phyloP scores from a whole-genome alignment of 2,113 vertebrate genomes.

The Fulica atra region DNA sequence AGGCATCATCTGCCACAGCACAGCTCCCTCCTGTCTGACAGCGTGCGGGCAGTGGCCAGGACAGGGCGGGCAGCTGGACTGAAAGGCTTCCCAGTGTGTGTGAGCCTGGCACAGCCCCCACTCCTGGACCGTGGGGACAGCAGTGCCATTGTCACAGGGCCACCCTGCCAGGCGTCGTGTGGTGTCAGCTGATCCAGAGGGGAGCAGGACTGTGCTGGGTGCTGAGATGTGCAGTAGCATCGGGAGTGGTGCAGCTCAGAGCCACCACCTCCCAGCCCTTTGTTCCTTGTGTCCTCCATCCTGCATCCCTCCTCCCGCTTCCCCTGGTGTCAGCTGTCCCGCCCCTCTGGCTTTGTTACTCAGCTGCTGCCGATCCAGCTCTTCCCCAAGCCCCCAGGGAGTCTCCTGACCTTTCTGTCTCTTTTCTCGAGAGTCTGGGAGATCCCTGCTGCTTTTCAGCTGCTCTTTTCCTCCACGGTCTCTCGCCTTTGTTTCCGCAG shows the following conservation, averaged over 20 bases:
- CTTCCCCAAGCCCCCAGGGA: neutral
- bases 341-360: neutral
- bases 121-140: neutral
- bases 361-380: neutral
- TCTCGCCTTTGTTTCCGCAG: neutral
- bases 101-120: neutral
- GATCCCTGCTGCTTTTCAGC: neutral
- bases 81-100: slow-evolving; percentile 25
- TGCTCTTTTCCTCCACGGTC: fast-evolving
- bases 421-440: neutral
- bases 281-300: slow-evolving; percentile 2
- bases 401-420: slow-evolving; percentile 41
- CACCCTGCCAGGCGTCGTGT: neutral
- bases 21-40: neutral
- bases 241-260: neutral
- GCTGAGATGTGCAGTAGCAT: neutral
- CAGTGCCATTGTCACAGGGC: neutral
- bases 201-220: neutral
- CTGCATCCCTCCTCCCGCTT: neutral
- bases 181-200: neutral
- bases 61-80: neutral
- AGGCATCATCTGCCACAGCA: neutral
- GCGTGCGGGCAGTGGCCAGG: fast-evolving
- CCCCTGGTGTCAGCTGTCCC: neutral
- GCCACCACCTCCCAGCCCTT: neutral